phyloP scores from a whole-genome alignment of 2,797 vertebrate genomes.

The Taeniopygia guttata region DNA sequence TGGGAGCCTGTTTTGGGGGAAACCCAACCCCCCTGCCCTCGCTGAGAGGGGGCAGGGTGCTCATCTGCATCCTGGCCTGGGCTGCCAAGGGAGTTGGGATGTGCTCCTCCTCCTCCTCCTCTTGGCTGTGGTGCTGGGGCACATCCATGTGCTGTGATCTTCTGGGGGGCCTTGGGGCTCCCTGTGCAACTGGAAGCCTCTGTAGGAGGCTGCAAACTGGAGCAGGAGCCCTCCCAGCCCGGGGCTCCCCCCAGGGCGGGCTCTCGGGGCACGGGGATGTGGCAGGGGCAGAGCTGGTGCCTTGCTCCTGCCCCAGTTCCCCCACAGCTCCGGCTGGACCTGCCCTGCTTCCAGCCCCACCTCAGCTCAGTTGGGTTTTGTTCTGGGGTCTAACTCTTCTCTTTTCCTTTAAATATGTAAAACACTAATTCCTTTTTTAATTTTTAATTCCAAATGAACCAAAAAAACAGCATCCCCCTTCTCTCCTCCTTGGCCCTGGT shows the following conservation, averaged over 20 bases:
- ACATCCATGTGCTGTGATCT: not conserved
- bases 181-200: slow-evolving; percentile 71
- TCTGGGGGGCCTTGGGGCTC: not conserved
- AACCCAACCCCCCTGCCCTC: not conserved
- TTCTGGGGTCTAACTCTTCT: slow-evolving; percentile 62
- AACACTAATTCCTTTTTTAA: slow-evolving; percentile 75
- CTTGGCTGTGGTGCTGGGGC: not conserved
- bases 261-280: not conserved
- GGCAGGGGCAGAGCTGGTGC: not conserved
- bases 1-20: not conserved
- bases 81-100: not conserved
- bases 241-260: not conserved
- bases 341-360: slow-evolving; percentile 4
- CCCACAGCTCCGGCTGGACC: not conserved
- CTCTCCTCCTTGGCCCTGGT: not conserved
- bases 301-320: not conserved
- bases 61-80: not conserved
- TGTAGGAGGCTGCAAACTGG: slow-evolving; percentile 33
- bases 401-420: slow-evolving; percentile 66
- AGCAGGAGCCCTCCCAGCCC: slow-evolving; percentile 11
- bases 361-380: slow-evolving; percentile 21
- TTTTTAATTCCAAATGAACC: slow-evolving; percentile 72
- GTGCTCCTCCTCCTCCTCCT: not conserved
- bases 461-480: slow-evolving; percentile 41
- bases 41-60: not conserved